Conservation (phyloP, 2,797 vertebrate species). For the Gallinago stenura region DNA sequence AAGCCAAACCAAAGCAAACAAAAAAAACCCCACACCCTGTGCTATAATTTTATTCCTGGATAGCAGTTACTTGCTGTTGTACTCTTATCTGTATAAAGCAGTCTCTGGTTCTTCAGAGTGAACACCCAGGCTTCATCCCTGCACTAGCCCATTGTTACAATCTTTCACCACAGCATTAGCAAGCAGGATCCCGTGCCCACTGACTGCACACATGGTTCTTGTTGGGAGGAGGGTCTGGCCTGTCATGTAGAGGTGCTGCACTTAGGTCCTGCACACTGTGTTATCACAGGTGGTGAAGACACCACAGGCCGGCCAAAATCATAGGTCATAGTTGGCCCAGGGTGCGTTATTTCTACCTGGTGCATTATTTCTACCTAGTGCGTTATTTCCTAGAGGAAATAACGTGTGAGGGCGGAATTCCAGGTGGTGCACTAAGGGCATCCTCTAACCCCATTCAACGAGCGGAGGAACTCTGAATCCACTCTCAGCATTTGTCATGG, state of each 20-base stretch:
- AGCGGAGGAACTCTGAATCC: neutral
- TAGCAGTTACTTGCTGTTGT: neutral
- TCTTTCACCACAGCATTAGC: accelerated
- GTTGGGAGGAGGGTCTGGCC: neutral
- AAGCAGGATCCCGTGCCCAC: neutral
- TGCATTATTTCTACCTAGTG: neutral
- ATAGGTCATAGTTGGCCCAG: accelerated
- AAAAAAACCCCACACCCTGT: accelerated
- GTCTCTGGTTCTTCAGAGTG: neutral
- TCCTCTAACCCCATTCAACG: neutral
- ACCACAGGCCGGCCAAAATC: neutral
- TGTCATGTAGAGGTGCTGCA: accelerated
- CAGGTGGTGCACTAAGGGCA: neutral
- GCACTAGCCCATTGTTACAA: accelerated
- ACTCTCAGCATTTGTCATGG: neutral
- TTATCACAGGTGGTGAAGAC: neutral
- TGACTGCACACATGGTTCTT: neutral
- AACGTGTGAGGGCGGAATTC: neutral
- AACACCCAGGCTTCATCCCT: neutral
- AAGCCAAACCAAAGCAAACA: neutral
- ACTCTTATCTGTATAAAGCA: neutral
- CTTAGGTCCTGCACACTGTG: neutral
- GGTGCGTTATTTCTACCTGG: neutral
- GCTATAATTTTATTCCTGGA: neutral
- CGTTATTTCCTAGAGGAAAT: neutral